Evolutionary conservation across 2,113 vertebrate species (phyloP).

Genomic region (Upupa epops): DNA sequence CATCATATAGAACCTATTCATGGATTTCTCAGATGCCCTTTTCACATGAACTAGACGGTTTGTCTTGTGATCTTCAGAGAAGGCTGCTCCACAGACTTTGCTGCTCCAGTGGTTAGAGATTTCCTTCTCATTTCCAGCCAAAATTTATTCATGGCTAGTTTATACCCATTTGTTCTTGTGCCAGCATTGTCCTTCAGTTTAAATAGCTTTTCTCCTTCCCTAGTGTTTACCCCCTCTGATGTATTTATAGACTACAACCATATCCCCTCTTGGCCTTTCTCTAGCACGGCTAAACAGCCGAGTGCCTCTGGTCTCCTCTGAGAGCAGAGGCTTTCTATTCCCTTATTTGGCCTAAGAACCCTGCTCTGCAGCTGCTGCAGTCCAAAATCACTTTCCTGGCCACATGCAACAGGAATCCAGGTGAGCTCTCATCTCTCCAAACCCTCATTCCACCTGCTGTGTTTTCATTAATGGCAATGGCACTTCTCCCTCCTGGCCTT

Average conservation of each 20-base stretch:
- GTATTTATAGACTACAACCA: conserved; percentile 68
- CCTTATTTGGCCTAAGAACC: conserved; percentile 51
- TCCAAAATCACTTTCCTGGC: background rate
- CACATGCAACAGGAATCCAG: background rate
- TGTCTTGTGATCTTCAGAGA: conserved; percentile 9
- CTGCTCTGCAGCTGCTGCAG: background rate
- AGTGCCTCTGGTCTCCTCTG: conserved; percentile 46
- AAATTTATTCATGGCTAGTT: conserved; percentile 51
- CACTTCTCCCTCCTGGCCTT: background rate
- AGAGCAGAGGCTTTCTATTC: conserved; percentile 51
- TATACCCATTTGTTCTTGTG: conserved; percentile 49
- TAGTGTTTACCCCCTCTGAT: conserved; percentile 62
- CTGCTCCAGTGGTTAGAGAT: conserved; percentile 49
- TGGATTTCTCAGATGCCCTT: background rate
- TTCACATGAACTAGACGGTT: background rate
- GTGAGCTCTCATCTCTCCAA: background rate
- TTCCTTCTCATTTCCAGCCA: conserved; percentile 55
- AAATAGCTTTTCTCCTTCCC: conserved; percentile 55
- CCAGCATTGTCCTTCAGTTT: conserved; percentile 64
- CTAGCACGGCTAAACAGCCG: conserved; percentile 43
- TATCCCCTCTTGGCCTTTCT: conserved; percentile 65
- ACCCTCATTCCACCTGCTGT: background rate
- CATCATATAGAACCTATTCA: background rate
- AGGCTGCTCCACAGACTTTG: conserved; percentile 10
- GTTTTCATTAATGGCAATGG: background rate